Percentiles rank a stretch among this genome's conserved stretches.
Evolutionary conservation across 2,113 vertebrate species (phyloP).

Genomic region (Myrmecophaga tridactyla): DNA sequence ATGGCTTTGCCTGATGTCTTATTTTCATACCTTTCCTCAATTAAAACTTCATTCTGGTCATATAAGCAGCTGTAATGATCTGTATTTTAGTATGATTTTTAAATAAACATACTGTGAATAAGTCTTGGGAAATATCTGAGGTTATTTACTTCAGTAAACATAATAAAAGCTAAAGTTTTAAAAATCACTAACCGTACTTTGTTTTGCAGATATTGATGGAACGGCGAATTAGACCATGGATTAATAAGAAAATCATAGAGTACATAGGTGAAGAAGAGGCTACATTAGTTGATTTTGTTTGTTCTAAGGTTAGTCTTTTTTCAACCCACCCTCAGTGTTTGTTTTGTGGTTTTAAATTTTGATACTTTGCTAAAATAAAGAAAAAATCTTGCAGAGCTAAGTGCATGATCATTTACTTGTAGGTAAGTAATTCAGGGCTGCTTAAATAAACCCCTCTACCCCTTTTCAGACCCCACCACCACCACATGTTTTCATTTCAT

Average conservation of each 20-base stretch:
- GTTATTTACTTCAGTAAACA: neutral
- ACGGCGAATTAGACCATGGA: conserved; percentile 97
- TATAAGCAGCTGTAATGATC: neutral
- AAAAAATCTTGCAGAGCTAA: neutral
- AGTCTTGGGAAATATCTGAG: neutral
- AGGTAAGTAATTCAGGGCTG: neutral
- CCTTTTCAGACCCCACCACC: neutral
- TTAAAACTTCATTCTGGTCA: neutral
- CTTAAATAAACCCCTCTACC: neutral
- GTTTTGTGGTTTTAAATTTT: neutral
- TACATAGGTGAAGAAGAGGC: conserved; percentile 99
- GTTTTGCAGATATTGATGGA: conserved; percentile 94
- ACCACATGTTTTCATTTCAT: neutral
- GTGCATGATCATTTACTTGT: neutral
- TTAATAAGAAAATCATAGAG: conserved; percentile 99
- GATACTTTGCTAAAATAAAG: neutral
- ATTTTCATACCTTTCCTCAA: neutral
- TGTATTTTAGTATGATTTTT: neutral
- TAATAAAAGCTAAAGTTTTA: neutral
- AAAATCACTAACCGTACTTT: neutral
- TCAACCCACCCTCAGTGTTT: neutral
- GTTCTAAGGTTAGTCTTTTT: conserved; percentile 92
- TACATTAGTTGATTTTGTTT: conserved; percentile 98
- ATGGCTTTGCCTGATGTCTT: neutral
- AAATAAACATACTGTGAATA: neutral